Base-by-base conservation (phyloP, 2,797 vertebrate genomes). In the Chaetophractus vellerosus region DNA sequence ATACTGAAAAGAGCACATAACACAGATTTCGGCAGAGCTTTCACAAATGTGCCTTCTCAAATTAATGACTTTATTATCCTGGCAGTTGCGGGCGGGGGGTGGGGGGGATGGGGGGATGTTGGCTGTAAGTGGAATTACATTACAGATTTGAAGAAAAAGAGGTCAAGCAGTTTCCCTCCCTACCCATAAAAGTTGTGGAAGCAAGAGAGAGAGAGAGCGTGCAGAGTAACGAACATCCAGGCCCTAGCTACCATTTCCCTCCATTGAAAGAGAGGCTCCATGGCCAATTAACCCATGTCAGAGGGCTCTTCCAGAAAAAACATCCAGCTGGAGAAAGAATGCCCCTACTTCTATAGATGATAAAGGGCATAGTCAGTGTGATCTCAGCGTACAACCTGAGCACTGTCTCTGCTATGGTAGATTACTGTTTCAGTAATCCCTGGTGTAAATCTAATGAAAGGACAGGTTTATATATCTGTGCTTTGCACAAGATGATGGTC, bases 101-200 rank as follows among this genome's bases (percentile, higher is more conserved):
- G n/a, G n/a, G n/a, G 79, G 99, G 99, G 99, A 98, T 96, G 50
- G 38, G 38, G 38, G 38, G 38, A 98, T 99, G 98, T 98, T 99
- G 66, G 98, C 98, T 0, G 98, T 99, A 38, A 38, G 38, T 38
- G 38, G 38, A 38, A 38, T 4, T 0, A 98, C 98, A 0, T 97
- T 99, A 96, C 99, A 99, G 98, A 98, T 99, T 11, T 99, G 98
- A 84, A 98, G 99, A 15, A 99, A 99, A 97, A 98, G 98, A 24
- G 97, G 98, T 0, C 98, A 98, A 1, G 98, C 99, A 0, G 98
- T 98, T 85, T 99, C 98, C 99, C 99, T 0, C 99, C 99, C 0
- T 99, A 99, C 86, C 99, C 99, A 0, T 99, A 99, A 80, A 96
- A 99, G 85, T 96, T 99, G 97, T 99, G 99, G 99, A 98, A 98